A percentile compares a stretch with the other conserved stretches of the same genome.
phyloP scores from a whole-genome alignment of 2,888 invertebrate species.

The Troglohyphantes excavatus region DNA sequence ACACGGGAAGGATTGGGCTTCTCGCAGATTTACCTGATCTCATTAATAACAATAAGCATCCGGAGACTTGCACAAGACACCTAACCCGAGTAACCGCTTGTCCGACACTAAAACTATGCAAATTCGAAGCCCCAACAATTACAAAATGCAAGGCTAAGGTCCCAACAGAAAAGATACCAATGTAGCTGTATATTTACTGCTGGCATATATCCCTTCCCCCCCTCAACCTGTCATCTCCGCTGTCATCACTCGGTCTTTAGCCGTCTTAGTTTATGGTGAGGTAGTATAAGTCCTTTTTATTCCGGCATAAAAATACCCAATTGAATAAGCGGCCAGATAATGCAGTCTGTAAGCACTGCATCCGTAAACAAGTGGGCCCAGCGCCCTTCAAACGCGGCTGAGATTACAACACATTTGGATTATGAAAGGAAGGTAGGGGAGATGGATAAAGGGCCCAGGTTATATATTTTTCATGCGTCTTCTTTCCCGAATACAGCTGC shows the following conservation, averaged over 20 bases:
- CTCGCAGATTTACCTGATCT: slow-evolving; percentile 46
- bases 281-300: slow-evolving; percentile 29
- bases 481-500: slow-evolving; percentile 60
- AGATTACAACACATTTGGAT: slow-evolving; percentile 78
- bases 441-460: slow-evolving; percentile 35
- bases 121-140: background rate
- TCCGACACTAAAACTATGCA: slow-evolving; percentile 49
- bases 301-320: slow-evolving; percentile 56
- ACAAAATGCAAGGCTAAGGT: background rate
- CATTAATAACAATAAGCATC: slow-evolving; percentile 61
- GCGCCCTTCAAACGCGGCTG: slow-evolving; percentile 46
- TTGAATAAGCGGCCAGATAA: slow-evolving; percentile 61
- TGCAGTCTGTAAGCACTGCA: slow-evolving; percentile 40
- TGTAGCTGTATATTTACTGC: slow-evolving; percentile 18
- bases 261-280: slow-evolving; percentile 53
- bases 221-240: slow-evolving; percentile 16
- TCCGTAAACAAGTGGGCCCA: slow-evolving; percentile 67
- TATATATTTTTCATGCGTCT: slow-evolving; percentile 74
- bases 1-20: background rate
- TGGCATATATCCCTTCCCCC: slow-evolving; percentile 5
- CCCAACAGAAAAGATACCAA: background rate
- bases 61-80: background rate
- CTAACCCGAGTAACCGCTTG: slow-evolving; percentile 1
- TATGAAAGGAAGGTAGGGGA: slow-evolving; percentile 35
- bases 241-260: slow-evolving; percentile 59